Evolutionary conservation across 2,888 invertebrate genomes (phyloP).

Genomic region (Congeria kusceri): DNA sequence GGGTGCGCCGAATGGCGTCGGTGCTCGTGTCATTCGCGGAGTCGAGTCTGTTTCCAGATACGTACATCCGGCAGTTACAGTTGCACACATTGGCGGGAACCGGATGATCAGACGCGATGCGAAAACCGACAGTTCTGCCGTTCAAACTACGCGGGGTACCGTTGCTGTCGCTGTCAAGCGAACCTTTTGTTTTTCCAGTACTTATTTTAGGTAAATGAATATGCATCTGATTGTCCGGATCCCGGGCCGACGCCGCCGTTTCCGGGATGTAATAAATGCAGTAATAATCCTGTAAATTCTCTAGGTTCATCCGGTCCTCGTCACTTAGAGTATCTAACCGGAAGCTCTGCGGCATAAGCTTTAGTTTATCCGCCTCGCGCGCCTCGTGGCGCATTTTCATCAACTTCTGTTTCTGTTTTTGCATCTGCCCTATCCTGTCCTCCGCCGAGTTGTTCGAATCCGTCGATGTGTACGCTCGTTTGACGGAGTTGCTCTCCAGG

Average conservation of each 20-base stretch:
- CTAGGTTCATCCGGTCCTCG: conserved; percentile 65
- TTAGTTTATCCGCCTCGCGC: conserved; percentile 59
- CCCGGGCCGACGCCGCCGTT: conserved; percentile 47
- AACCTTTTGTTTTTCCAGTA: conserved; percentile 14
- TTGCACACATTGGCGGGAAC: conserved; percentile 51
- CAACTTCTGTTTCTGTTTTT: conserved; percentile 58
- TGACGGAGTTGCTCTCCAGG: conserved; percentile 65
- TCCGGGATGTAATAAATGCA: conserved; percentile 72
- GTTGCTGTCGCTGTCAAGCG: conserved; percentile 22
- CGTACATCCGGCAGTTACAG: conserved; percentile 56
- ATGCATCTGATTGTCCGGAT: conserved; percentile 35
- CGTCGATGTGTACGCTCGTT: conserved; percentile 19
- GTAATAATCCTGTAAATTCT: conserved; percentile 70
- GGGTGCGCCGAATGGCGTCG: conserved; percentile 21
- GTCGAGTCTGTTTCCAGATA: conserved; percentile 55
- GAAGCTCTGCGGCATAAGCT: conserved; percentile 62
- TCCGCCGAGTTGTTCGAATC: conserved; percentile 59
- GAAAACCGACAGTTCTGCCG: conserved; percentile 22
- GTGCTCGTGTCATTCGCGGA: conserved; percentile 30
- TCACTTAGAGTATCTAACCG: conserved; percentile 60
- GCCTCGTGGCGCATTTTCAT: conserved; percentile 52
- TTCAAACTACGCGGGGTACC: conserved; percentile 12
- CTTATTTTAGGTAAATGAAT: conserved; percentile 36
- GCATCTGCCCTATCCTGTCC: conserved; percentile 50
- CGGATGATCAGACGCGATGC: conserved; percentile 35